These are phyloP conservation scores for Bubo scandiacus DNA, from an alignment of 2,113 vertebrate genomes.

Conservation along the genomic window DNA sequence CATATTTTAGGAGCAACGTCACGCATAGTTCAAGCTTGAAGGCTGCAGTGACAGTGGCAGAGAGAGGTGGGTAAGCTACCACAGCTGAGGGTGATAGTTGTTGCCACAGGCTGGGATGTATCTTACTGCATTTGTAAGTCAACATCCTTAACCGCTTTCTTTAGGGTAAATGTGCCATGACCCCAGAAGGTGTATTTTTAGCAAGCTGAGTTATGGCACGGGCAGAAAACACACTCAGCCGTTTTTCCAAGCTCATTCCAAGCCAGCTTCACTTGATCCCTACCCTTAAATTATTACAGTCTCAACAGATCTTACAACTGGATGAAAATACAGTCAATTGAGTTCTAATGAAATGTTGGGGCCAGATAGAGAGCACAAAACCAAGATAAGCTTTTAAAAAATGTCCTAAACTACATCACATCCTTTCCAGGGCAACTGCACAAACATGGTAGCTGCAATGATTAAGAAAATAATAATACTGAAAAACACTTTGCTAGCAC, in stretches of 20 bases:
- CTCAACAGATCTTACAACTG: not conserved
- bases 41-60: not conserved
- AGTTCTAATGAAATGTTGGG: not conserved
- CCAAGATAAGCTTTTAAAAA: not conserved
- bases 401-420: not conserved
- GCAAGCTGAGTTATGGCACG: not conserved
- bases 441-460: not conserved
- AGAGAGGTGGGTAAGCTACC: not conserved
- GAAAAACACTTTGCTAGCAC: not conserved
- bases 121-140: not conserved
- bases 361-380: not conserved
- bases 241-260: not conserved
- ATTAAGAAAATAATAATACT: not conserved
- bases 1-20: not conserved
- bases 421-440: not conserved
- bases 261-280: not conserved
- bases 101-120: not conserved
- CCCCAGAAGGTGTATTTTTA: not conserved
- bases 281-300: not conserved
- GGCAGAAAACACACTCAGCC: not conserved
- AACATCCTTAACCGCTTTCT: not conserved
- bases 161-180: not conserved
- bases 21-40: not conserved
- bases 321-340: not conserved
- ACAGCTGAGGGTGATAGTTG: not conserved